Evolutionary conservation across 2,113 vertebrate species (phyloP).

Genomic region (Amphilophus citrinellus): DNA sequence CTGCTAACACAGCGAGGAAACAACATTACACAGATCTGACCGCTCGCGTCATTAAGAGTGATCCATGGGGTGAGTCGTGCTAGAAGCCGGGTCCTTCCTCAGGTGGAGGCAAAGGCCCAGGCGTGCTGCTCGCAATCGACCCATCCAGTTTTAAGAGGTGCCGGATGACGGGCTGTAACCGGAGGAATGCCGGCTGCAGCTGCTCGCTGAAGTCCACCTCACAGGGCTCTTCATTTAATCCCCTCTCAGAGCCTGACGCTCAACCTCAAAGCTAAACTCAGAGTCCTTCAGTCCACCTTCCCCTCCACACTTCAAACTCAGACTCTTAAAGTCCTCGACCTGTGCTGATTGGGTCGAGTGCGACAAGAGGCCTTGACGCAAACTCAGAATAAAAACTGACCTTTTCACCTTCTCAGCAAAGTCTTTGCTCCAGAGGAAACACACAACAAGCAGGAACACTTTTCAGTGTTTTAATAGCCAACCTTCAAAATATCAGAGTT

Average conservation of each 20-base stretch:
- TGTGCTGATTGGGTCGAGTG: not conserved
- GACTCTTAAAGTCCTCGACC: constrained; percentile 6
- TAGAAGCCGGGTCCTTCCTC: constrained; percentile 18
- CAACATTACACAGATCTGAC: not conserved
- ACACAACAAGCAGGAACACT: too few species aligned
- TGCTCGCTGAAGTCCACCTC: constrained; percentile 27
- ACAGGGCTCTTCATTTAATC: constrained; percentile 43
- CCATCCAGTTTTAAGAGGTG: constrained; percentile 71
- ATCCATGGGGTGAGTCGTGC: constrained; percentile 57
- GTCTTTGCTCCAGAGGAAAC: not conserved
- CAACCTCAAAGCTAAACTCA: not conserved
- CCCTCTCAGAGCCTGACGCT: constrained; percentile 18
- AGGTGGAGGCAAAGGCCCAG: constrained; percentile 29
- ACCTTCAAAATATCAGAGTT: not conserved
- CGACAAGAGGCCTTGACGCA: not conserved
- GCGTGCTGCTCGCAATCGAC: constrained; percentile 35
- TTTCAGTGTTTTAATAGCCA: too few species aligned
- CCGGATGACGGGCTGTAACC: constrained; percentile 46
- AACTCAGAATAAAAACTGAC: not conserved
- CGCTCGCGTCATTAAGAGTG: constrained; percentile 48
- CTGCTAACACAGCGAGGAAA: not conserved
- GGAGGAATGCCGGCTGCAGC: constrained; percentile 66
- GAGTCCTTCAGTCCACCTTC: not conserved
- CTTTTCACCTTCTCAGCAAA: not conserved
- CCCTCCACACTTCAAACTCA: constrained; percentile 10